A percentile compares a stretch with the other conserved stretches of the same genome.
phyloP scores from a whole-genome alignment of 2,113 vertebrate genomes.

The Machaerirhynchus nigripectus region DNA sequence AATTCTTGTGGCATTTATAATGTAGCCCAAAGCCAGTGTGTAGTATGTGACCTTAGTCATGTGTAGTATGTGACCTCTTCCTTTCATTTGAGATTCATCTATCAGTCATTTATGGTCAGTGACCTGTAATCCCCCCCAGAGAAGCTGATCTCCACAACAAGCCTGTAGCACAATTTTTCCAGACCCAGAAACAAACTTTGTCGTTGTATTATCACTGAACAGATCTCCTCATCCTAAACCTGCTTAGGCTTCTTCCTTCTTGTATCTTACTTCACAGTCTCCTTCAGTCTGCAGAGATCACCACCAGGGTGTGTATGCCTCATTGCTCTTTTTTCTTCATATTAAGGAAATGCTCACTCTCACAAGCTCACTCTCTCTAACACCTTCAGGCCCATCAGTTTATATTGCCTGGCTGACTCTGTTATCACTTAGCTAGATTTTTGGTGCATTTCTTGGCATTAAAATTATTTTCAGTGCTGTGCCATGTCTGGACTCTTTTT shows the following conservation, averaged over 20 bases:
- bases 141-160: not conserved
- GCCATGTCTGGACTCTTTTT: not conserved
- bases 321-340: not conserved
- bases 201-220: not conserved
- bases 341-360: not conserved
- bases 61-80: not conserved
- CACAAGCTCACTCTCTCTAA: not conserved
- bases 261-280: not conserved
- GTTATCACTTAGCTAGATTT: not conserved
- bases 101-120: not conserved
- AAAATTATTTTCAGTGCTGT: not conserved
- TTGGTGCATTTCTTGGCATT: not conserved
- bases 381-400: not conserved
- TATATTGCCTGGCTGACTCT: not conserved
- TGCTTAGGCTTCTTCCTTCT: not conserved
- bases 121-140: not conserved
- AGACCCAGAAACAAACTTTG: not conserved
- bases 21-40: fast-evolving
- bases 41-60: not conserved
- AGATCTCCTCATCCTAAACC: not conserved
- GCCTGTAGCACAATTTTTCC: not conserved
- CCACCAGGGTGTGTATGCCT: not conserved
- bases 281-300: not conserved
- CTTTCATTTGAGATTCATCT: not conserved
- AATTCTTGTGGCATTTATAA: not conserved